phyloP scores from a whole-genome alignment of 2,113 vertebrate species.

The Zootoca vivipara region DNA sequence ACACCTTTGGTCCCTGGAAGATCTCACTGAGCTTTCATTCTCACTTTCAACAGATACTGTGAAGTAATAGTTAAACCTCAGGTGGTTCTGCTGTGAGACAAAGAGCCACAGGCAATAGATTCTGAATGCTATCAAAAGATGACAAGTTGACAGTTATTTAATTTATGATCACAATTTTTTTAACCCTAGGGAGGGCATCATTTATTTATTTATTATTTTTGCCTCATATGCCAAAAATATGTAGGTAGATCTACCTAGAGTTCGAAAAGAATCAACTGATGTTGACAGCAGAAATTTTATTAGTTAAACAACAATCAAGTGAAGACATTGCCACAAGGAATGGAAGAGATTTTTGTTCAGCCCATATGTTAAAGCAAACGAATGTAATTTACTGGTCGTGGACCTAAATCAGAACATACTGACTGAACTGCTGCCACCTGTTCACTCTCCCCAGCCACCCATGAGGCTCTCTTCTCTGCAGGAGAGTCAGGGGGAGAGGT shows the following conservation, averaged over 20 bases:
- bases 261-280: not conserved
- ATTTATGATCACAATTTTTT: not conserved
- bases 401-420: too few species aligned
- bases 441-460: too few species aligned
- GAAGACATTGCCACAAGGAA: not conserved
- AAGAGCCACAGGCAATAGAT: not conserved
- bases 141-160: constrained; percentile 1
- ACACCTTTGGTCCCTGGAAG: not conserved
- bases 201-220: not conserved
- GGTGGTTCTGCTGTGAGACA: not conserved
- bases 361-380: too few species aligned
- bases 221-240: not conserved
- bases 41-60: not conserved
- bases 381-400: too few species aligned
- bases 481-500: too few species aligned
- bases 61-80: not conserved
- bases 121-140: not conserved
- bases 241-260: not conserved
- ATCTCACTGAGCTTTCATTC: not conserved
- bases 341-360: too few species aligned
- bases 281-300: not conserved
- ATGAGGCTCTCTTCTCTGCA: too few species aligned
- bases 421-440: too few species aligned
- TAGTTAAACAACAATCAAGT: not conserved
- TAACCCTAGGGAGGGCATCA: not conserved